Evolutionary conservation across 2,888 invertebrate genomes (phyloP), one percentile per base, ranked within the genome.

Genomic region (Rhimphoctona megacephalus): DNA sequence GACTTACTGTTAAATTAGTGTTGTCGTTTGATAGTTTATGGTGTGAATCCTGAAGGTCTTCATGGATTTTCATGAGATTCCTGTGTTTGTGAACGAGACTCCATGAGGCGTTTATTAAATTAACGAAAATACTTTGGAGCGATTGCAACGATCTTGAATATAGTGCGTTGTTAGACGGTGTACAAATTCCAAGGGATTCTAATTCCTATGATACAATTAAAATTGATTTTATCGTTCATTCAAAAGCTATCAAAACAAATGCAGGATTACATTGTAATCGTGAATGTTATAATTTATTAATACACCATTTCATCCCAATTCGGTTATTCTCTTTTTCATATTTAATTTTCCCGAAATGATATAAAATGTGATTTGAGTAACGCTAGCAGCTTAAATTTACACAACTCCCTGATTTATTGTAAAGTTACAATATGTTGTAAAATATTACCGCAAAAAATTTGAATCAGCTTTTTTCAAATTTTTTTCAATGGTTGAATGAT

Each of bases 91-190:
- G 88, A 46, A 90, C 81, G 30, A 92, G 85, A 54, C 83, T 86
- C 92, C 91, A 92, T 0, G 89, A 77, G 5, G 90, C 88, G 69
- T 91, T 91, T 25, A 90, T 87, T 14, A 92, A 79, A 83, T 87
- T 85, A 22, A 91, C 64, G 7, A 87, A 86, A 52, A 78, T 54
- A 19, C 67, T 70, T 39, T 85, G 70, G n/a, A 90, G 33, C 5
- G 79, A 72, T 22, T 88, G 86, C 6, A 84, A 19, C 17, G 90
- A 87, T n/a, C 85, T 73, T 7, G 85, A n/a, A 36, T 88, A 85
- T 17, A 85, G 52, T 0, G 64, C 52, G 30, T 83, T 73, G 22
- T 67, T 19, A 4, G 57, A 43, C 36, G 88, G 36, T 11, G 89
- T 49, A 17, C 86, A 33, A 17, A 90, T 86, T 64, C 85, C 90